Evolutionary conservation across 2,113 vertebrate species (phyloP), one percentile per base, ranked within the genome.

Genomic region (Plectropomus leopardus): DNA sequence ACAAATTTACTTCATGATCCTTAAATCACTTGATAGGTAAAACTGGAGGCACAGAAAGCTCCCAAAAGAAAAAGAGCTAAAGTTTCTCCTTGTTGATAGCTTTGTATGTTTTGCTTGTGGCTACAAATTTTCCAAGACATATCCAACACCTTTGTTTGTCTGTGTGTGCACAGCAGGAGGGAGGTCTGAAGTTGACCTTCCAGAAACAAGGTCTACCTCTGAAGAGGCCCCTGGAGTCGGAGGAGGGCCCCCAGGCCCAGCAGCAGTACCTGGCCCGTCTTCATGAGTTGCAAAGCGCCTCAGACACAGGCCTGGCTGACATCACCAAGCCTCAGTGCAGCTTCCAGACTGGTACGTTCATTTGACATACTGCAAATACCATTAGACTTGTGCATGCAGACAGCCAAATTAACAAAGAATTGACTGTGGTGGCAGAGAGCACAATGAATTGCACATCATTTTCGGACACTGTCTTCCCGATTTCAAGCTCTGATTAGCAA

Each of bases 121-220:
- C 5, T 11, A 9, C 54, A 30, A 42, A 42, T 36, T 24, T 73
- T 47, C 21, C 47, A 30, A 7, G 1, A 61, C 9, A 4, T 50
- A 17, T 74, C 67, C 80, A 58, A 80, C 67, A 47, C 57, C 13
- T 16, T 59, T 53, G 7, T 24, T 58, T 61, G 23, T 80, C 32
- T 61, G 15, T 82, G 14, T 86, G n/a, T 71, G 17, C 47, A 55
- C 82, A 96, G 95, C 95, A 99, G 97, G 98, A 99, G 93, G 97
- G 97, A 86, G 96, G 98, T 89, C 96, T 99, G 91, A 99, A 99
- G 94, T 92, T 99, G 94, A 99, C 98, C 86, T 99, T 99, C 96
- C 98, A 99, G 94, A 99, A 99, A 94, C 98, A 99, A 92, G 97
- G 96, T 55, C 88, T 96, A 83, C 95, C 96, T 80, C 95, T 98